Percentiles rank a stretch among this genome's conserved stretches.
These are phyloP conservation scores for Agonopterix subpropinquella DNA, from an alignment of 2,888 invertebrate species.

Conservation along the genomic window DNA sequence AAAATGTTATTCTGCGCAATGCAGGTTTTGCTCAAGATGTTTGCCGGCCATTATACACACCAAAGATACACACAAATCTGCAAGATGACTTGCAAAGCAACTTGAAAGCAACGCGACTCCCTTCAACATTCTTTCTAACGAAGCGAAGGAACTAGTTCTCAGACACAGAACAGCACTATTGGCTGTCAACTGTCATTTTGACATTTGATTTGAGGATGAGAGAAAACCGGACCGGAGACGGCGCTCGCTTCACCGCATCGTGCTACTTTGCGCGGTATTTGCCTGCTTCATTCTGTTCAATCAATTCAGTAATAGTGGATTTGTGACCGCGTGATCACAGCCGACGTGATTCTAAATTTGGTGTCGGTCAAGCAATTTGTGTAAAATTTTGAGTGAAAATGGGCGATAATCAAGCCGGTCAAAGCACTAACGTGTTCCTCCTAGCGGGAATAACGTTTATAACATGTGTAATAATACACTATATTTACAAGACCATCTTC, in stretches of 20 bases:
- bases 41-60: no score
- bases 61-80: no score
- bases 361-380: conserved; percentile 24
- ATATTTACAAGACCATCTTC: conserved; percentile 53
- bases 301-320: conserved; percentile 21
- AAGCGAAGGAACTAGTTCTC: no score
- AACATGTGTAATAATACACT: conserved; percentile 51
- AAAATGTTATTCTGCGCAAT: no score
- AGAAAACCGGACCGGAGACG: neutral
- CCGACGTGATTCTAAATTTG: conserved; percentile 31
- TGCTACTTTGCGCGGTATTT: conserved; percentile 1
- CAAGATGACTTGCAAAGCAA: no score
- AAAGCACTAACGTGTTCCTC: conserved; percentile 40
- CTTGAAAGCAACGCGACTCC: no score
- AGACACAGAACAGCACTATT: neutral
- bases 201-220: neutral
- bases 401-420: conserved; percentile 56
- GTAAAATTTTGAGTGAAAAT: conserved; percentile 61
- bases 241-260: neutral
- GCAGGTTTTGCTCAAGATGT: no score
- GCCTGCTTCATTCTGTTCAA: conserved; percentile 10
- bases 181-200: neutral
- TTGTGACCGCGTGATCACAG: conserved; percentile 56
- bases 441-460: conserved; percentile 44
- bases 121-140: no score